Percentiles rank a stretch among this genome's conserved stretches.
These are phyloP conservation scores for Nasua narica DNA, from an alignment of 2,797 vertebrate genomes.

Conservation along the genomic window DNA sequence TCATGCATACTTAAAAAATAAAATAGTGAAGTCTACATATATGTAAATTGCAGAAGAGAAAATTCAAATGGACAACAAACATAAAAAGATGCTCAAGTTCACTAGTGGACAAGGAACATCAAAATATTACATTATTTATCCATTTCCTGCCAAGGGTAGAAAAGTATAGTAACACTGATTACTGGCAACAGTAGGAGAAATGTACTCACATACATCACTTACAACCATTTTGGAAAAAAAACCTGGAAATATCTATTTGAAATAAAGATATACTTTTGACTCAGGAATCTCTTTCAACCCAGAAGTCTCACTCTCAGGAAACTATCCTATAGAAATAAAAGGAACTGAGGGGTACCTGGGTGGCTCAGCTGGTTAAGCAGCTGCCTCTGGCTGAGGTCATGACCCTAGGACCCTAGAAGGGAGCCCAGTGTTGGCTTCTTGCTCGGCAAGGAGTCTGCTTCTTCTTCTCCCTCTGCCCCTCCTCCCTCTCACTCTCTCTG, in stretches of 20 bases:
- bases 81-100: neutral
- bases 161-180: neutral
- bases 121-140: neutral
- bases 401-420: neutral
- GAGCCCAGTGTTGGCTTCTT: neutral
- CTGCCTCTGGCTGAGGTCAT: neutral
- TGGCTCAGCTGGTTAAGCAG: neutral
- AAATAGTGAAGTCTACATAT: neutral
- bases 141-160: neutral
- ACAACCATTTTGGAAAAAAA: neutral
- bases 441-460: neutral
- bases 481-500: neutral
- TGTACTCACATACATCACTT: neutral
- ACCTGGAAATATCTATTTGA: neutral
- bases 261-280: neutral
- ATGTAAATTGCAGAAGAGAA: neutral
- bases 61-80: neutral
- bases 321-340: neutral
- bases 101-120: neutral
- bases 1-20: neutral
- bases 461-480: neutral
- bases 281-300: neutral
- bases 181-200: neutral
- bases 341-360: neutral
- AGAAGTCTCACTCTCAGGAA: neutral